Evolutionary conservation across 1,140 invertebrate genomes (phyloP).

Genomic region (Gryllus bimaculatus): DNA sequence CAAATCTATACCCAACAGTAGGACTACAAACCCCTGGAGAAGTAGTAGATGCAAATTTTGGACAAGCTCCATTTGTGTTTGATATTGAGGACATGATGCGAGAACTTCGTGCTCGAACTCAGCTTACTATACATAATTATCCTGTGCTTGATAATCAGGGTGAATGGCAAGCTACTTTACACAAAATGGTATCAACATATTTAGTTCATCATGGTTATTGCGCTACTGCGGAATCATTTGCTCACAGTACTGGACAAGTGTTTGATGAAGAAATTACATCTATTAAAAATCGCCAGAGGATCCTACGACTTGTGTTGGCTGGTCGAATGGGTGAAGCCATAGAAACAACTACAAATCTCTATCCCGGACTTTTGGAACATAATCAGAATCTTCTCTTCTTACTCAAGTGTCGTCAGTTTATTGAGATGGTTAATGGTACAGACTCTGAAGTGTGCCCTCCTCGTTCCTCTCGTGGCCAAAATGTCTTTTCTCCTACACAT

Average conservation of each 20-base stretch:
- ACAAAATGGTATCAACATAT: conserved; percentile 94
- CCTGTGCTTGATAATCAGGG: conserved; percentile 77
- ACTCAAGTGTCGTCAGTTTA: conserved; percentile 94
- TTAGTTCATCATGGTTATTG: conserved; percentile 96
- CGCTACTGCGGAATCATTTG: conserved; percentile 93
- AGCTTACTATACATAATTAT: conserved; percentile 75
- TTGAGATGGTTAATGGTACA: conserved; percentile 85
- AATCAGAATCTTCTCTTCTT: conserved; percentile 88
- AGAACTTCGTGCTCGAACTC: conserved; percentile 73
- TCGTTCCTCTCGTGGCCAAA: conserved; percentile 24
- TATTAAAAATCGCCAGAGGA: conserved; percentile 96
- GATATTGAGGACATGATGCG: conserved; percentile 96
- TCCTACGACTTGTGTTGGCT: conserved; percentile 82
- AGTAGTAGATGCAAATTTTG: conserved; percentile 98
- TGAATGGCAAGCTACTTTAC: conserved; percentile 83
- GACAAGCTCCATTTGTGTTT: conserved; percentile 93
- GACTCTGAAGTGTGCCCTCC: conserved; percentile 53
- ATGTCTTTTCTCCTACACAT: conserved; percentile 21
- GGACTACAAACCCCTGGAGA: conserved; percentile 97
- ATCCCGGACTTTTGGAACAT: conserved; percentile 80
- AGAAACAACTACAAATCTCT: conserved; percentile 75
- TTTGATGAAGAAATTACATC: conserved; percentile 89
- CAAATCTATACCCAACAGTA: conserved; percentile 95
- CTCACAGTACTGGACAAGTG: conserved; percentile 76
- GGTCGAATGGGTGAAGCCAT: conserved; percentile 94